Base-by-base conservation (phyloP, 2,113 vertebrate species). In the Burhinus bistriatus region DNA sequence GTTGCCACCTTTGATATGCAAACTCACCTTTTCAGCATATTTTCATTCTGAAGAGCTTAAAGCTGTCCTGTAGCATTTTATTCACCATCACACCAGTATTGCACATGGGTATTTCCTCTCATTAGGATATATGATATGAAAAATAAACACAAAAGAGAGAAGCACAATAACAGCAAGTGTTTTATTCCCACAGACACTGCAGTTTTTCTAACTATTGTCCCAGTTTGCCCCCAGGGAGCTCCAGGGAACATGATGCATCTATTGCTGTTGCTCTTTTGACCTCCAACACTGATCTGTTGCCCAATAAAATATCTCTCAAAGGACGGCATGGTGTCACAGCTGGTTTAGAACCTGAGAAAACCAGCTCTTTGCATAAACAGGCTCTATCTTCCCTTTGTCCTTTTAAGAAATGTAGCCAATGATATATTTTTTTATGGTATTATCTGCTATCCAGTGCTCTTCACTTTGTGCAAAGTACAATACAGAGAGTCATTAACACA, bases 251-350 rank as follows among this genome's bases (percentile, higher is more conserved):
- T 17, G 76, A 92, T 71, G 83, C 83, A 93, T 95, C 92, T 86
- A 54, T 71, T 95, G 55, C 71, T 93, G 38, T 85, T 95, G 93
- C 71, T 90, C 88, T 90, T 66, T 88, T 93, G 83, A 89, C 85
- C 92, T 93, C 75, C 2, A 15, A 70, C 62, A 73, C 90, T 92
- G 85, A 92, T 83, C 75, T 86, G 42, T 47, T 92, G 90, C 88
- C 85, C 76, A 94, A 49, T 90, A 93, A 95, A 95, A 93, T 73
- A 83, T 80, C 71, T 95, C 85, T 86, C 72, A 89, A 80, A 93
- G 80, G 83, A 86, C 13, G 0, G 68, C 59, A 47, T 86, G 86
- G 59, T 89, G 72, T 87, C 76, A 75, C 85, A 96, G 85, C 83
- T 84, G 59, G 51, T 81, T 93, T 75, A 89, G 88, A 93, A 96